Base-by-base conservation (phyloP, 2,797 vertebrate genomes). In the Acrocephalus scirpaceus region DNA sequence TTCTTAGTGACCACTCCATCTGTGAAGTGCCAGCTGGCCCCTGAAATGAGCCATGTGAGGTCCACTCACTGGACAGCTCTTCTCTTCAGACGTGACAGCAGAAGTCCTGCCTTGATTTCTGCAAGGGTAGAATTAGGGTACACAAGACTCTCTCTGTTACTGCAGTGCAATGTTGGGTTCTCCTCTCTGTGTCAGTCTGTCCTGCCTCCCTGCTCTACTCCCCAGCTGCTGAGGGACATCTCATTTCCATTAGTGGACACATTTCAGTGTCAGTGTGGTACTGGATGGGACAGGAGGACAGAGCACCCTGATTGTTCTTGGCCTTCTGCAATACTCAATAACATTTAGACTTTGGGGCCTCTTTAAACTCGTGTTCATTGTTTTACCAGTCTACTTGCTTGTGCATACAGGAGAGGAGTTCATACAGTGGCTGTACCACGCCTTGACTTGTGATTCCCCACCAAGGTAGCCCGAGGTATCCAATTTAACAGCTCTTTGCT, bases 371-470 rank as follows among this genome's bases (percentile, higher is more conserved):
- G 0, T 85, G 77, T 34, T 73, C 78, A 51, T 75, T 95, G 76
- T 73, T 95, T 95, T 84, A 90, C 64, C 79, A 57, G 80, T 90
- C 70, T 96, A 50, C 92, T 93, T 91, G 92, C 95, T 95, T 96
- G 94, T 94, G 78, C 84, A 93, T 94, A 71, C 92, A 96, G 86
- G 92, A 82, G 81, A 88, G 94, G 90, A 91, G 88, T 45, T 91
- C 53, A 27, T 67, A 93, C 71, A 94, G 86, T 95, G 92, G 38
- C 93, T 92, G 76, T 95, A 83, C 91, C 44, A 80, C 67, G 56
- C 81, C 92, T 96, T 96, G 94, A 67, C 93, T 95, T 96, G 95
- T 91, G 94, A 91, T 91, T 91, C 92, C 96, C 92, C 92, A 92
- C 74, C 90, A 27, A 95, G 92, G 90, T 96, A 95, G 95, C 90